These are phyloP conservation scores for Tanypteryx hageni DNA, from an alignment of 2,888 invertebrate genomes.

Conservation along the genomic window DNA sequence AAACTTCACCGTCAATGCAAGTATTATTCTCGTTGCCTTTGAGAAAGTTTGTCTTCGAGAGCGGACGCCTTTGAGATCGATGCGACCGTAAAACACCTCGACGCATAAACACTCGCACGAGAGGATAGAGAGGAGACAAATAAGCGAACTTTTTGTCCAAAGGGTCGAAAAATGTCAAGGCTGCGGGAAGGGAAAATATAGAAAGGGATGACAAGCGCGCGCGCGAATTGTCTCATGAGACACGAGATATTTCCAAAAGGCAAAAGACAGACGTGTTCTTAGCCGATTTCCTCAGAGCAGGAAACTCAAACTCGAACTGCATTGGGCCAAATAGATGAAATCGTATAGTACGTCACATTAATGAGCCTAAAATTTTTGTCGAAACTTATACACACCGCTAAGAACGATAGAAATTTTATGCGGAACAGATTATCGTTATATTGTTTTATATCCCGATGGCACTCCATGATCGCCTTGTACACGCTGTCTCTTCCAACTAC, in stretches of 20 bases:
- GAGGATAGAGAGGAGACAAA: background rate
- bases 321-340: background rate
- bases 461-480: no score
- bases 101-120: conserved; percentile 10
- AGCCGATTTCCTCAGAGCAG: background rate
- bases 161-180: conserved; percentile 30
- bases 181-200: background rate
- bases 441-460: no score
- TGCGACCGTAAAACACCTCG: background rate
- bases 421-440: no score
- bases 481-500: no score
- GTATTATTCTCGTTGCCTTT: background rate
- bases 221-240: background rate
- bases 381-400: no score
- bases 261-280: background rate
- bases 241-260: background rate
- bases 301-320: background rate
- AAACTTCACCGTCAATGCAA: background rate
- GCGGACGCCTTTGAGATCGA: background rate
- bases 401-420: no score
- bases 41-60: background rate
- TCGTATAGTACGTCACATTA: background rate
- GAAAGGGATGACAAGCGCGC: background rate
- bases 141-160: conserved; percentile 1
- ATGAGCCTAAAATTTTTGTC: no score